Percentiles rank a stretch among this genome's conserved stretches.
phyloP scores from a whole-genome alignment of 1,140 invertebrate species.

The Holotrichia oblita region DNA sequence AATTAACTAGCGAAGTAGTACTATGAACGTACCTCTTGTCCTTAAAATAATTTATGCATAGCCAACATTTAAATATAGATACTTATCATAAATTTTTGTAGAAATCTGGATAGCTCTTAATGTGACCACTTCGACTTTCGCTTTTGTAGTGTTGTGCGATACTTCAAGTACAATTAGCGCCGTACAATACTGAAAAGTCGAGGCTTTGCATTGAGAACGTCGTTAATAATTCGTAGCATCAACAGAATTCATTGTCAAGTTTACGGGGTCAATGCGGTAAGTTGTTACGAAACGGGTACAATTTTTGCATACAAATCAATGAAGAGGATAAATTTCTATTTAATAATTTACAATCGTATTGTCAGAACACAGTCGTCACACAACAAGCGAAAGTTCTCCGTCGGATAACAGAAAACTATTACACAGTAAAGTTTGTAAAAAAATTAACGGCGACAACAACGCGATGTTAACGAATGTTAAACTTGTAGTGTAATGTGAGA shows the following conservation, averaged over 20 bases:
- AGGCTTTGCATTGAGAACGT: not conserved
- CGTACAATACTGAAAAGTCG: not conserved
- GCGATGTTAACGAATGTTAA: too few relatives aligned
- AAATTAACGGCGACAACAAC: too few relatives aligned
- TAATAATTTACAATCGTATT: slow-evolving; percentile 7
- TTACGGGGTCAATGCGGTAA: slow-evolving; percentile 30
- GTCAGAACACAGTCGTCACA: not conserved
- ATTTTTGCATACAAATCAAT: slow-evolving; percentile 32
- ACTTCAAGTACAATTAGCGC: not conserved
- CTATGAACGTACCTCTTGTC: not conserved
- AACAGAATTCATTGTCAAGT: slow-evolving; percentile 27
- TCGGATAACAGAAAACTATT: not conserved
- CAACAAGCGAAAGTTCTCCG: slow-evolving; percentile 10
- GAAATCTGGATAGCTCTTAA: not conserved
- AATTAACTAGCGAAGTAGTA: too few relatives aligned
- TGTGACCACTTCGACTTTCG: not conserved
- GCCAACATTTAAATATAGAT: not conserved
- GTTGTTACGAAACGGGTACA: slow-evolving; percentile 24
- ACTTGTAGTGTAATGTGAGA: too few relatives aligned
- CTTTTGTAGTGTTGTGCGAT: not conserved
- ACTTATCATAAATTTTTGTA: not conserved
- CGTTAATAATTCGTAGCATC: slow-evolving; percentile 29
- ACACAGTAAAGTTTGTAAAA: too few relatives aligned
- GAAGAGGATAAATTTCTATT: slow-evolving; percentile 29
- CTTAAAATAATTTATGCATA: not conserved